Conservation (phyloP, 2,113 vertebrate species). For the Ovibos moschatus region DNA sequence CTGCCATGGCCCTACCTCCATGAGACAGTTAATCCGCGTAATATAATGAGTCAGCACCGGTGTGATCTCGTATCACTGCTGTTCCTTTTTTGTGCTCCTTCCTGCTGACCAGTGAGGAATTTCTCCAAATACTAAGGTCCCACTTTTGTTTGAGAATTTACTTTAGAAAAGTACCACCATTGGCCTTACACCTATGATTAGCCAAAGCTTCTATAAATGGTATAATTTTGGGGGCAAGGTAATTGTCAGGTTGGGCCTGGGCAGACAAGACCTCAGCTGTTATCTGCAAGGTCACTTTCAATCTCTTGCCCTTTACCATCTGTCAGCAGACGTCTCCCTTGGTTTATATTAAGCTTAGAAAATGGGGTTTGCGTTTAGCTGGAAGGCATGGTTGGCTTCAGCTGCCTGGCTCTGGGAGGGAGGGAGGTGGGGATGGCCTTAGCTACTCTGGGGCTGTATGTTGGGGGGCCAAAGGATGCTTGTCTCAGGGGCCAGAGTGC, state of each 20-base stretch:
- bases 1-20: background rate
- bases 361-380: background rate
- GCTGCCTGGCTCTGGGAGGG: background rate
- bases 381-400: background rate
- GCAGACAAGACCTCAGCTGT: background rate
- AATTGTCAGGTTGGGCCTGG: background rate
- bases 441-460: background rate
- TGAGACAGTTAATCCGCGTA: background rate
- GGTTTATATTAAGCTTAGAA: background rate
- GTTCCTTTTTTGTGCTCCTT: background rate
- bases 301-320: background rate
- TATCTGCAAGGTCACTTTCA: background rate
- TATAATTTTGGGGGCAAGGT: background rate
- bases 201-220: background rate
- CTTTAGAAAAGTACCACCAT: background rate
- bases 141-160: background rate
- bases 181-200: background rate
- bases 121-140: background rate
- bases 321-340: background rate
- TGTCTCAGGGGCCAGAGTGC: background rate
- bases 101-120: background rate
- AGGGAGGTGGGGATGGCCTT: background rate
- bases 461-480: background rate
- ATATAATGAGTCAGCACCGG: background rate
- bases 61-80: background rate